phyloP scores from a whole-genome alignment of 2,888 invertebrate genomes.

The Epicampocera succincta region DNA sequence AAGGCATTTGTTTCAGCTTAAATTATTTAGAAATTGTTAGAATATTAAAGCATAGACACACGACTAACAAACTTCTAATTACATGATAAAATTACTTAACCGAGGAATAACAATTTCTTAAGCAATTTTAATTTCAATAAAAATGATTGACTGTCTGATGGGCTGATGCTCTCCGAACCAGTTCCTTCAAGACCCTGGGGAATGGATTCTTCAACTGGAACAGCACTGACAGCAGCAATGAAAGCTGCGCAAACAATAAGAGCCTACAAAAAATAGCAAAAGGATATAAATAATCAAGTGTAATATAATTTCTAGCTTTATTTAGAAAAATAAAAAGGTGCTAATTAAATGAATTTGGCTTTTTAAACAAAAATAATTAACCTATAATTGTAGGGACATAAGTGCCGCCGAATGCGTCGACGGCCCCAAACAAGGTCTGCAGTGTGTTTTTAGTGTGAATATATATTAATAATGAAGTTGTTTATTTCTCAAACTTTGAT shows the following conservation, averaged over 20 bases:
- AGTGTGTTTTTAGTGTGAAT: too few species aligned
- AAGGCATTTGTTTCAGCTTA: conserved; percentile 1
- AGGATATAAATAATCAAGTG: not conserved
- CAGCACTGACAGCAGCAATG: conserved; percentile 75
- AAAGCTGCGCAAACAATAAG: conserved; percentile 75
- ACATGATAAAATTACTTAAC: conserved; percentile 69
- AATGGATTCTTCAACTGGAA: conserved; percentile 77
- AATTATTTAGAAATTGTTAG: conserved; percentile 30
- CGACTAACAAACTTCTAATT: conserved; percentile 19
- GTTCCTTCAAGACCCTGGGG: conserved; percentile 77
- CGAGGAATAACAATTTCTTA: conserved; percentile 77
- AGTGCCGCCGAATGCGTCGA: too few species aligned
- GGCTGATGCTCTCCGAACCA: conserved; percentile 74
- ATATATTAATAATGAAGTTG: too few species aligned
- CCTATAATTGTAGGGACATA: too few species aligned
- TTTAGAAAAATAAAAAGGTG: not conserved
- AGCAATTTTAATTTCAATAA: conserved; percentile 76
- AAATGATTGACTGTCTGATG: conserved; percentile 76
- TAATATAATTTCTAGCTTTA: not conserved
- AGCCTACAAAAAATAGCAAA: conserved; percentile 71
- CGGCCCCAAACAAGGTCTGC: too few species aligned
- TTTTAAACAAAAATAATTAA: too few species aligned
- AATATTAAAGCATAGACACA: conserved; percentile 9
- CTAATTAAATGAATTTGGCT: too few species aligned
- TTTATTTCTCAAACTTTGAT: too few species aligned